phyloP scores from a whole-genome alignment of 2,888 invertebrate genomes.

The Mythimna albipuncta region DNA sequence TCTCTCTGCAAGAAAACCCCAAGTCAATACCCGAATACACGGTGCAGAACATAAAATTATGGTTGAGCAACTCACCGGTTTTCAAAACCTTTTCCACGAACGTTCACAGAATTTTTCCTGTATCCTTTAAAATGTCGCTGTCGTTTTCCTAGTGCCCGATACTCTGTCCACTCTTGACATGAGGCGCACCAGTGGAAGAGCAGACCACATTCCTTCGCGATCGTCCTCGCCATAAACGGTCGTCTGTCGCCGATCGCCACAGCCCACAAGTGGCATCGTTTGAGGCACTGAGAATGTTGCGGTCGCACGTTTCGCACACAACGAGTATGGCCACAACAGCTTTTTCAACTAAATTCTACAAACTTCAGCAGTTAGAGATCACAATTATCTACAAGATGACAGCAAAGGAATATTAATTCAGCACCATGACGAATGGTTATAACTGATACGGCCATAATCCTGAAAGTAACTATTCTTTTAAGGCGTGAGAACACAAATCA shows the following conservation, averaged over 20 bases:
- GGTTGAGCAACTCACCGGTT: not conserved
- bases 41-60: not conserved
- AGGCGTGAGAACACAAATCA: constrained; percentile 56
- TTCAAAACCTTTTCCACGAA: not conserved
- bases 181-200: constrained; percentile 63
- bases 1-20: constrained; percentile 2
- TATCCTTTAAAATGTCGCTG: not conserved
- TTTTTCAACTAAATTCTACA: constrained; percentile 73
- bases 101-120: not conserved
- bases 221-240: constrained; percentile 86
- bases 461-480: constrained; percentile 48
- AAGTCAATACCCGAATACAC: constrained; percentile 1
- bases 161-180: constrained; percentile 64
- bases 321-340: constrained; percentile 76
- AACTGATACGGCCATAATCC: constrained; percentile 40
- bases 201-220: constrained; percentile 85
- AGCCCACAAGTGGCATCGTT: constrained; percentile 73
- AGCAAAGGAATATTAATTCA: constrained; percentile 49
- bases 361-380: constrained; percentile 73
- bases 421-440: constrained; percentile 29
- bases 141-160: constrained; percentile 19
- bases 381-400: constrained; percentile 67
- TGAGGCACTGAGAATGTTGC: constrained; percentile 80
- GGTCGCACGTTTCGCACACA: constrained; percentile 83
- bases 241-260: constrained; percentile 78